Evolutionary conservation across 1,140 invertebrate genomes (phyloP).

Genomic region (Melitaea cinxia): DNA sequence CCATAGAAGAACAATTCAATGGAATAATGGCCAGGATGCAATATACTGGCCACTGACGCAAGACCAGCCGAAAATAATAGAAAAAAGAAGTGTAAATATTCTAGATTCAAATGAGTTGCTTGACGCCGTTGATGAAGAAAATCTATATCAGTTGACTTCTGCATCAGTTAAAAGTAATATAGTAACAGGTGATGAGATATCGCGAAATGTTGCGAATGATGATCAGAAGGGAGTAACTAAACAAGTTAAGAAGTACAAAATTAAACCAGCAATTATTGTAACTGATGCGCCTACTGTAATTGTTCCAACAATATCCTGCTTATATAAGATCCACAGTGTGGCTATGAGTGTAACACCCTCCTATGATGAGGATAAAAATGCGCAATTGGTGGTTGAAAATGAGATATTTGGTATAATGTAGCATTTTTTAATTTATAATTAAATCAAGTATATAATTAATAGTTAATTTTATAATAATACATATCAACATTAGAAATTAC

Average conservation of each 20-base stretch:
- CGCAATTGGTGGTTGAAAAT: constrained; percentile 65
- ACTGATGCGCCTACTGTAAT: constrained; percentile 47
- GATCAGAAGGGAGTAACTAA: constrained; percentile 48
- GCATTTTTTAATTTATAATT: background rate
- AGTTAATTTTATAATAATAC: no score
- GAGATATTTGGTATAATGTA: constrained; percentile 59
- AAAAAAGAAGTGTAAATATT: constrained; percentile 55
- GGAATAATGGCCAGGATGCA: constrained; percentile 58
- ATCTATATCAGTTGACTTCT: constrained; percentile 49
- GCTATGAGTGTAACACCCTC: constrained; percentile 63
- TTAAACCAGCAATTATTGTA: constrained; percentile 46
- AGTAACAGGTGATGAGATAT: constrained; percentile 37
- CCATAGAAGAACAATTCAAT: constrained; percentile 69
- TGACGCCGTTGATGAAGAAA: constrained; percentile 33
- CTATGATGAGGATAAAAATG: constrained; percentile 62
- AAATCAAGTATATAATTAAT: no score
- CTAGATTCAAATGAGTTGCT: constrained; percentile 53
- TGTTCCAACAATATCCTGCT: constrained; percentile 56
- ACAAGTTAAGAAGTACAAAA: constrained; percentile 54
- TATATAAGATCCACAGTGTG: constrained; percentile 68
- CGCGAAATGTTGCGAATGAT: constrained; percentile 38
- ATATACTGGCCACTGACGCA: constrained; percentile 57
- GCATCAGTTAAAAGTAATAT: constrained; percentile 47
- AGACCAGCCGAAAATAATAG: constrained; percentile 53
- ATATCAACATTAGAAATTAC: no score